Percentiles rank a stretch among this genome's conserved stretches.
Conservation (phyloP, 2,113 vertebrate species). For the Notarius lentiginosus region DNA sequence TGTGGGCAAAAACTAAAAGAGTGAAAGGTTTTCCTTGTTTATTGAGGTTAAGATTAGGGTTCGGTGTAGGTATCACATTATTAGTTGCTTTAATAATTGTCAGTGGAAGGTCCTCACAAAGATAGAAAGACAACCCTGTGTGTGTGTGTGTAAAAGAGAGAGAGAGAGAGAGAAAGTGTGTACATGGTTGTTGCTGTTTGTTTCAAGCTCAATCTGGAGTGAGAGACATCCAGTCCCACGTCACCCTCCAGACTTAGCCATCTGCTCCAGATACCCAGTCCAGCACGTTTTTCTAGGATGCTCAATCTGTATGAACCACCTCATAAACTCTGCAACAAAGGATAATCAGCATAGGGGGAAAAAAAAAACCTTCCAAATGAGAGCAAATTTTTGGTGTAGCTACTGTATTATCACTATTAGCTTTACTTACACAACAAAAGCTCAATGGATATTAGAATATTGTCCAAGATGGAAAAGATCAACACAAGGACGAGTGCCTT, state of each 20-base stretch:
- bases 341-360: slow-evolving; percentile 47
- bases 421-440: slow-evolving; percentile 39
- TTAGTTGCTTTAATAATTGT: neutral
- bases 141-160: neutral
- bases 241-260: slow-evolving; percentile 41
- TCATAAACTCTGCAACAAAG: slow-evolving; percentile 47
- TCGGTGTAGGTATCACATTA: neutral
- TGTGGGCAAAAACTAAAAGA: neutral
- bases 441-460: slow-evolving; percentile 34
- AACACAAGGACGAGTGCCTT: neutral
- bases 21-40: no score
- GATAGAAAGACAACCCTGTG: no score
- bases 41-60: neutral
- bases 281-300: slow-evolving; percentile 44
- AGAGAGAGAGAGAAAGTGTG: slow-evolving; percentile 8
- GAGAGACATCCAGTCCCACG: slow-evolving; percentile 19
- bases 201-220: slow-evolving; percentile 35
- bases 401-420: slow-evolving; percentile 33
- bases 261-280: slow-evolving; percentile 43
- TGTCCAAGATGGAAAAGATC: slow-evolving; percentile 25
- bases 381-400: slow-evolving; percentile 44
- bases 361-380: slow-evolving; percentile 37
- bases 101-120: no score
- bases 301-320: slow-evolving; percentile 39
- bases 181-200: neutral